These are phyloP conservation scores for Zaprionus camerounensis DNA, from an alignment of 1,140 invertebrate species.

Conservation along the genomic window DNA sequence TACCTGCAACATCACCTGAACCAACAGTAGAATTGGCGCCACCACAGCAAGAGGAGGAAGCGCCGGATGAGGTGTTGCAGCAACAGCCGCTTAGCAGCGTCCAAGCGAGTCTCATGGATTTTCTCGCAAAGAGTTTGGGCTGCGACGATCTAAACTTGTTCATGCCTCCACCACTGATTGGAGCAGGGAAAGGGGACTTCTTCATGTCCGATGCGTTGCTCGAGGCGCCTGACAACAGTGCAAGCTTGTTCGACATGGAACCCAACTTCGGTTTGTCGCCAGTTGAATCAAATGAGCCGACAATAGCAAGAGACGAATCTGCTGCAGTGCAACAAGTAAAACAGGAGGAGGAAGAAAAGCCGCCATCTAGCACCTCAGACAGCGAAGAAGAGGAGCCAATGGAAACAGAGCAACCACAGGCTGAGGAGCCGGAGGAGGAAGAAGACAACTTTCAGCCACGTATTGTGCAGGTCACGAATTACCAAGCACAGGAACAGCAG, in stretches of 20 bases:
- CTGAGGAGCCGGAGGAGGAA: conserved; percentile 13
- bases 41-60: not conserved
- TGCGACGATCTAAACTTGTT: conserved; percentile 74
- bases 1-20: not conserved
- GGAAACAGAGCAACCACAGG: conserved; percentile 13
- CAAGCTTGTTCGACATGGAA: conserved; percentile 60
- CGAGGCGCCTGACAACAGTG: conserved; percentile 45
- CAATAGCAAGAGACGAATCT: not conserved
- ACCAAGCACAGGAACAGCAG: conserved; percentile 52
- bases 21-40: not conserved
- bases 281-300: conserved; percentile 3
- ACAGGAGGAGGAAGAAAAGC: conserved; percentile 6
- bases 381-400: conserved; percentile 42
- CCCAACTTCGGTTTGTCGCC: conserved; percentile 49
- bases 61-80: conserved; percentile 21
- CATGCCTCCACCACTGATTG: conserved; percentile 66
- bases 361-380: conserved; percentile 20
- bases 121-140: conserved; percentile 71
- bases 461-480: conserved; percentile 79
- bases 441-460: conserved; percentile 59
- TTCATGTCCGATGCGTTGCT: conserved; percentile 62
- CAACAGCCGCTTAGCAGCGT: conserved; percentile 67
- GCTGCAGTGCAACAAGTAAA: not conserved
- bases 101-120: conserved; percentile 78
- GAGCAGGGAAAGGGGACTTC: conserved; percentile 66